phyloP scores from a whole-genome alignment of 2,888 invertebrate species.

The Trissolcus brochymenae region DNA sequence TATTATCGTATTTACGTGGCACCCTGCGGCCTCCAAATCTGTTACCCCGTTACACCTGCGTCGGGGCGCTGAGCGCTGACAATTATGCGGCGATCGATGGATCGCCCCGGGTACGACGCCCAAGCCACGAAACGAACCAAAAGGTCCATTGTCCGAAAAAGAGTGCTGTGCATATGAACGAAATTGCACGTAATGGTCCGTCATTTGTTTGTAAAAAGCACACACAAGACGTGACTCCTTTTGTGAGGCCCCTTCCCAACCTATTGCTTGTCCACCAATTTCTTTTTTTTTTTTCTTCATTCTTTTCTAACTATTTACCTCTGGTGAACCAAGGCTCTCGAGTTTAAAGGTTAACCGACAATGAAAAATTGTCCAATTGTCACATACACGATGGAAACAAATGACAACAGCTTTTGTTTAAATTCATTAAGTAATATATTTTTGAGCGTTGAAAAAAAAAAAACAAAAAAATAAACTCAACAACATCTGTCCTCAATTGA shows the following conservation, averaged over 20 bases:
- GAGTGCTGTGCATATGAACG: slow-evolving; percentile 62
- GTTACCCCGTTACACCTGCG: slow-evolving; percentile 71
- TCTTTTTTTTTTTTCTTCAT: slow-evolving; percentile 36
- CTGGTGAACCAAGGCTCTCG: slow-evolving; percentile 10
- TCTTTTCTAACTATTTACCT: slow-evolving; percentile 37
- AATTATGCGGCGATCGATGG: slow-evolving; percentile 75
- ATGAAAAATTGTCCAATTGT: neutral
- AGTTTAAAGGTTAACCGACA: slow-evolving; percentile 24
- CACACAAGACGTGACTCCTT: slow-evolving; percentile 34
- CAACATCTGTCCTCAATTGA: too few relatives aligned
- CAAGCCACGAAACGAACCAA: slow-evolving; percentile 65
- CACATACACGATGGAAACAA: neutral
- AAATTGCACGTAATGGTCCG: slow-evolving; percentile 74
- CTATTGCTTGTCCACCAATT: slow-evolving; percentile 8
- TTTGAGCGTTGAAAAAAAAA: too few relatives aligned
- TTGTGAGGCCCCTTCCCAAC: slow-evolving; percentile 4
- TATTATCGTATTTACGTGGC: slow-evolving; percentile 69
- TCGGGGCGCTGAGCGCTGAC: slow-evolving; percentile 74
- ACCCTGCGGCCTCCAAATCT: slow-evolving; percentile 62
- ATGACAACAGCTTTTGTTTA: neutral
- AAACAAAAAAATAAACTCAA: too few relatives aligned
- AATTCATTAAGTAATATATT: too few relatives aligned
- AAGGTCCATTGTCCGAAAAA: slow-evolving; percentile 60
- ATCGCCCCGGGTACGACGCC: slow-evolving; percentile 68
- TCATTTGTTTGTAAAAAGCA: slow-evolving; percentile 65